Conservation (phyloP, 1,140 invertebrate genomes). For the Drosophila nigromelanica region DNA sequence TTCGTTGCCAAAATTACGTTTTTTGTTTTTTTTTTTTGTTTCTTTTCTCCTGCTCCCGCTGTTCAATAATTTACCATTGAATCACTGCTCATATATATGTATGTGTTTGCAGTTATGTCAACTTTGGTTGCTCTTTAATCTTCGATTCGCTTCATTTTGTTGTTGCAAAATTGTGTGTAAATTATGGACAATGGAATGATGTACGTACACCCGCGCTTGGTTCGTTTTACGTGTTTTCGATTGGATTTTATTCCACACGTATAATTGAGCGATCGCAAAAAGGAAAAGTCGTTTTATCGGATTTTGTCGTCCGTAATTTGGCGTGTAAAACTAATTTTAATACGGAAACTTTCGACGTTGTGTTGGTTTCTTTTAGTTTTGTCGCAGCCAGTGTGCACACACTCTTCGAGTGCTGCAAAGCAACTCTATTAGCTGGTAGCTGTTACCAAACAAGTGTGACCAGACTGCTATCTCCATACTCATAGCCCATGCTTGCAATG, state of each 20-base stretch:
- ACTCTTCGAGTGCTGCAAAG: constrained; percentile 73
- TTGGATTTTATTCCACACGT: constrained; percentile 65
- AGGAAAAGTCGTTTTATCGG: constrained; percentile 55
- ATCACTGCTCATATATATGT: constrained; percentile 18
- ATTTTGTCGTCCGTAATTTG: constrained; percentile 64
- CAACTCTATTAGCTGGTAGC: constrained; percentile 26
- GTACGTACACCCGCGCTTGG: constrained; percentile 58
- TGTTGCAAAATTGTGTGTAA: constrained; percentile 75
- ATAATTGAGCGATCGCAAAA: constrained; percentile 39
- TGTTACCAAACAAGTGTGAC: constrained; percentile 30
- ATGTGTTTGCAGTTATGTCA: constrained; percentile 71
- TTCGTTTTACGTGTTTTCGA: constrained; percentile 67
- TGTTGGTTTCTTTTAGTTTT: constrained; percentile 59
- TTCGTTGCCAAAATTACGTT: constrained; percentile 61
- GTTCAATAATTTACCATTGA: constrained; percentile 71
- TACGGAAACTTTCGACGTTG: constrained; percentile 75
- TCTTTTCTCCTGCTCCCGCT: constrained; percentile 47
- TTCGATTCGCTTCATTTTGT: constrained; percentile 58
- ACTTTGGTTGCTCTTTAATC: constrained; percentile 52
- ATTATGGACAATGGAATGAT: constrained; percentile 74
- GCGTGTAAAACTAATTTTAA: constrained; percentile 50
- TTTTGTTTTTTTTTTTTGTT: constrained; percentile 19
- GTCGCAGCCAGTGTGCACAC: constrained; percentile 51
- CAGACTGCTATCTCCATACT: background rate
- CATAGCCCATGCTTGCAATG: too few relatives aligned